Percentiles rank a stretch among this genome's conserved stretches.
These are phyloP conservation scores for Mactra quadrangularis DNA, from an alignment of 1,140 invertebrate species.

Conservation along the genomic window DNA sequence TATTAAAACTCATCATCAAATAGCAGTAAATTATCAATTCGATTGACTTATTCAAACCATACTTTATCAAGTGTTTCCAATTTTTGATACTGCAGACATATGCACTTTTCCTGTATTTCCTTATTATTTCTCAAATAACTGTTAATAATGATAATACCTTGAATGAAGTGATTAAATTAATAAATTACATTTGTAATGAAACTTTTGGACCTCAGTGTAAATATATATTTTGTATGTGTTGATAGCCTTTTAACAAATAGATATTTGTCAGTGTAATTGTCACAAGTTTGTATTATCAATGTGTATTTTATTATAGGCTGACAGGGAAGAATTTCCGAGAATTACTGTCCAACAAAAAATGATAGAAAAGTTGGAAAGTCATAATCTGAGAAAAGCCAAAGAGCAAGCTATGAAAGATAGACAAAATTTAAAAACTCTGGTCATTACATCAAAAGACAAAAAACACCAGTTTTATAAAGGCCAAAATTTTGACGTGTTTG, in stretches of 20 bases:
- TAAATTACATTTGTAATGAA: too few relatives aligned
- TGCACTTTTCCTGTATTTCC: too few relatives aligned
- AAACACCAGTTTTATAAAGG: conserved; percentile 42
- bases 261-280: background rate
- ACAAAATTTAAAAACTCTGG: conserved; percentile 3
- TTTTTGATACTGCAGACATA: too few relatives aligned
- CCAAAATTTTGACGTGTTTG: conserved; percentile 42
- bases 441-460: conserved; percentile 19
- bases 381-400: conserved; percentile 22
- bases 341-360: conserved; percentile 52
- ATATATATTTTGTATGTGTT: too few relatives aligned
- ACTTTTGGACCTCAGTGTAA: too few relatives aligned
- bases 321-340: conserved; percentile 1
- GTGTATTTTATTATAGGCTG: background rate
- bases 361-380: conserved; percentile 25
- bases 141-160: too few relatives aligned
- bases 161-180: too few relatives aligned
- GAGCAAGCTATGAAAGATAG: conserved; percentile 14
- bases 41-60: too few relatives aligned
- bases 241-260: background rate
- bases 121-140: too few relatives aligned
- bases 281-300: background rate
- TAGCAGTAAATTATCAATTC: too few relatives aligned
- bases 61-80: too few relatives aligned
- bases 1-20: too few relatives aligned